A percentile compares a stretch with the other conserved stretches of the same genome.
Evolutionary conservation across 2,797 vertebrate genomes (phyloP).

Genomic region (Triplophysa yarkandensis): DNA sequence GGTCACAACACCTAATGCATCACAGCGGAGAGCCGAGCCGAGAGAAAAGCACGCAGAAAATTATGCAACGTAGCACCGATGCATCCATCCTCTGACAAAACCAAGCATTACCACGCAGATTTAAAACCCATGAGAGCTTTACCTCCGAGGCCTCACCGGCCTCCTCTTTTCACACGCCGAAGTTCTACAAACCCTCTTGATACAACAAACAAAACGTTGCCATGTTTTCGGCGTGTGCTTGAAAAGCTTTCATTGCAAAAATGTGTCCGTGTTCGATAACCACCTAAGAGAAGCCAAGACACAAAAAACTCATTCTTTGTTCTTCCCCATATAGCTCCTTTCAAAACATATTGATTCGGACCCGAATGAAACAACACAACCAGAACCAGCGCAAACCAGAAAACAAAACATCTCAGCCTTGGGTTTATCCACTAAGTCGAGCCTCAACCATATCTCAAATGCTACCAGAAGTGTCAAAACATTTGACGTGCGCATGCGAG

Average conservation of each 20-base stretch:
- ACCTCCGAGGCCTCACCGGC: conserved; percentile 4
- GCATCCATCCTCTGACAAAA: conserved; percentile 15
- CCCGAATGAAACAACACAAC: background rate
- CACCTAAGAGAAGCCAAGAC: conserved; percentile 1
- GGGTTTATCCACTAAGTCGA: background rate
- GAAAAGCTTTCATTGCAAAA: background rate
- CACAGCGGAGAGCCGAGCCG: background rate
- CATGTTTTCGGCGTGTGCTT: background rate
- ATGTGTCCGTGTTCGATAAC: background rate
- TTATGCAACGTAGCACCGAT: conserved; percentile 23
- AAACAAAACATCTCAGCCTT: background rate
- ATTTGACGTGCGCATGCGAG: background rate
- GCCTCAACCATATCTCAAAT: background rate
- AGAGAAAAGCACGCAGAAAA: conserved; percentile 20
- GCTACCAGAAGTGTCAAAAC: conserved; percentile 21
- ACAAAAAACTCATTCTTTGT: background rate
- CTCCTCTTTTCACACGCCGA: background rate
- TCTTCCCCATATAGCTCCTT: conserved; percentile 23
- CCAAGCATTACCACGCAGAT: conserved; percentile 19
- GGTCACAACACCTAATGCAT: conserved; percentile 29
- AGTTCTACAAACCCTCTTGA: background rate
- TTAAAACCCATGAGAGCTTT: conserved; percentile 11
- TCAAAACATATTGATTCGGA: conserved; percentile 41
- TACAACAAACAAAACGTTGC: conserved; percentile 5
- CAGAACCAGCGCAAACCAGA: background rate